Base-by-base conservation (phyloP, 2,797 vertebrate genomes). In the Lacerta agilis region DNA sequence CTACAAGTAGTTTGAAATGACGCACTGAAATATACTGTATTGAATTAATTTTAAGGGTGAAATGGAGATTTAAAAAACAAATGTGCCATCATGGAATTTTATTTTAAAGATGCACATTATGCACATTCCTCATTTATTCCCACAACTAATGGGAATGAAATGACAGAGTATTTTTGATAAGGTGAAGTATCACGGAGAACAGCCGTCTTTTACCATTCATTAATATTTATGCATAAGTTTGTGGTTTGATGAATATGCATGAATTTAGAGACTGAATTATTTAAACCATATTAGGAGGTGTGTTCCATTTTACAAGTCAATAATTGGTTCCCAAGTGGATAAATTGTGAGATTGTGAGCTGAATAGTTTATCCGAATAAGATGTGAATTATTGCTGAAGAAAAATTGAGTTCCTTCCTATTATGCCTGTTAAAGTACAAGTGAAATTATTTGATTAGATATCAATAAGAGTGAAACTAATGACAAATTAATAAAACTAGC, bases 201-300 rank as follows among this genome's bases (percentile, higher is more conserved):
- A 75, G 83, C 78, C 87, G 66, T 92, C 82, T 92, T 90, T 80
- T 81, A 88, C 10, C 77, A 88, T 84, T 91, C 89, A 95, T 96
- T 92, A 95, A 95, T 94, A 95, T 96, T 82, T 85, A 95, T 94
- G 69, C 77, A 80, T 77, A 83, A 84, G 88, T 79, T 91, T 79
- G 82, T 91, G 86, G 33, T 91, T 95, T 94, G 88, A 96, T 94
- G 88, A 92, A 93, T 88, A 94, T 86, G 89, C 76, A 93, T 93
- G 82, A 10, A 87, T 91, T 89, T 92, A 91, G 41, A 91, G 7
- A 23, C 55, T 83, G 88, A 92, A 93, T 94, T 93, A 96, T 95
- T 96, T 95, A 95, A 94, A 92, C 89, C 85, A 75, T 94, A 87
- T 92, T 84, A 89, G 83, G 78, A 93, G 23, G 15, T 33, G n/a